phyloP scores from a whole-genome alignment of 2,113 vertebrate species.

The Charadrius vociferus region DNA sequence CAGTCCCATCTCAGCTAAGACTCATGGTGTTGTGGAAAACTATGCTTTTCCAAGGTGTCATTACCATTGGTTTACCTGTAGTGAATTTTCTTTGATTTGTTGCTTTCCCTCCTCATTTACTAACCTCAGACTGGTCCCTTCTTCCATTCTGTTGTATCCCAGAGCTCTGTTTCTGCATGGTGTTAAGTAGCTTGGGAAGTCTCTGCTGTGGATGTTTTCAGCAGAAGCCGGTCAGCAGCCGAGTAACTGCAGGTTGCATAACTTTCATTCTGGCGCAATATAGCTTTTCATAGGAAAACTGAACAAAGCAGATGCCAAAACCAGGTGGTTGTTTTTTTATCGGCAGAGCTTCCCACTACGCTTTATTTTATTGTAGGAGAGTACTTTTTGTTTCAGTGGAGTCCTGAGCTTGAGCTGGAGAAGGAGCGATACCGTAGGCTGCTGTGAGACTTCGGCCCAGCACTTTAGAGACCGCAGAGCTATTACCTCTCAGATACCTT shows the following conservation, averaged over 20 bases:
- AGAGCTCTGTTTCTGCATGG: neutral
- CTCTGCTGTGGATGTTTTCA: neutral
- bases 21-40: neutral
- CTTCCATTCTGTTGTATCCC: neutral
- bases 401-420: neutral
- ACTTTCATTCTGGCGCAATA: neutral
- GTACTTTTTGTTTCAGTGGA: neutral
- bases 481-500: neutral
- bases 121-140: neutral
- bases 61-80: neutral
- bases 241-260: neutral
- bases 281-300: neutral
- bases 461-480: neutral
- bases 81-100: neutral
- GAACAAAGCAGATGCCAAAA: neutral
- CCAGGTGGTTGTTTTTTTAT: neutral
- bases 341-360: neutral
- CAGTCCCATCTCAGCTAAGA: neutral
- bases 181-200: neutral
- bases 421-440: neutral
- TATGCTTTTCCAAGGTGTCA: neutral
- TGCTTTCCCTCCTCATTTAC: neutral
- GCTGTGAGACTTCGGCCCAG: neutral
- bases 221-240: neutral
- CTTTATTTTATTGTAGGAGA: neutral